Evolutionary conservation across 1,140 invertebrate genomes (phyloP), one percentile per base, ranked within the genome.

Genomic region (Monomorium pharaonis): DNA sequence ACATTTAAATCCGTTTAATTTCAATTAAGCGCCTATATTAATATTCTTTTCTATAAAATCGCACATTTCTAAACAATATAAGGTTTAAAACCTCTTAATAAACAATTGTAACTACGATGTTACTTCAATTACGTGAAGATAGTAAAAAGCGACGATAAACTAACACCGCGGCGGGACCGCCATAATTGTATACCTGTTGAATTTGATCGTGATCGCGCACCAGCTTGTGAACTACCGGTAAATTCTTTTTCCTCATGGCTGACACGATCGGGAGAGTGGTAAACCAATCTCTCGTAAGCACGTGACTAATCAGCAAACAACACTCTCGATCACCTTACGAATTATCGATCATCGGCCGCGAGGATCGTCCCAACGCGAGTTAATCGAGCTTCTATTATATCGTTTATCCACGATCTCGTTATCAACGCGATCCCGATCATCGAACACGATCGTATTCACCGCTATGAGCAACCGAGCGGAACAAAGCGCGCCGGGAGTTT

Each of bases 151-250:
- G 44, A 62, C 54, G 18, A 1, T 21, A 72, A 30, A 72, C 51
- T 27, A 58, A 44, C 21, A 27, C 1, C 7, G 49, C n/a, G 33
- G 65, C 37, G 12, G 16, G 18, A 27, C 21, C 30, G 33, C 54
- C 30, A 24, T 85, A n/a, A 65, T 49, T 42, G 30, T 93, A n/a
- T n/a, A 94, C 93, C 93, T 93, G 93, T 62, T 89, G 87, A 72
- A 84, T 62, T 65, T 78, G 83, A 54, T 33, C 74, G 58, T 80
- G 78, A 56, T 93, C 89, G 86, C 91, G 92, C 77, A 93, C 89
- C 88, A 95, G 93, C 51, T 95, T 95, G 76, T 95, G 94, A 69
- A 95, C 63, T 54, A 95, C 94, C 67, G 93, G 86, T 7, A 93
- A 89, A 58, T 95, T 95, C 87, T 95, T 95, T 58, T 90, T 92